Percentiles rank a stretch among this genome's conserved stretches.
phyloP scores from a whole-genome alignment of 2,888 invertebrate genomes.

The Cephonodes hylas region DNA sequence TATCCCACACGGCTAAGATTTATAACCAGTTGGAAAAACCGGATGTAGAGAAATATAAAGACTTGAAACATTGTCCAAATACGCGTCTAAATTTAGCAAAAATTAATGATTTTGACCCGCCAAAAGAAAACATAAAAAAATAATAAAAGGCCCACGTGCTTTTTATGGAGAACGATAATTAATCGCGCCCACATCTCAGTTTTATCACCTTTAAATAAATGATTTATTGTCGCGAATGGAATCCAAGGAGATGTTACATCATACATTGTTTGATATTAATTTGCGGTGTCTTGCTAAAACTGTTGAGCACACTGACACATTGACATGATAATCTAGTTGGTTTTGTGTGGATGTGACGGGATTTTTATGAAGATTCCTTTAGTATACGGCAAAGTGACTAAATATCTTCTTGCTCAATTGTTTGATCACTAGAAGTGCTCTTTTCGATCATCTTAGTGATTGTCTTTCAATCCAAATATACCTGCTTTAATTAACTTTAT shows the following conservation, averaged over 20 bases:
- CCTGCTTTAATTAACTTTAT: too few relatives aligned
- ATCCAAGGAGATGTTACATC: constrained; percentile 4
- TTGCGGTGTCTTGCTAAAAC: background rate
- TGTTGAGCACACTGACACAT: constrained; percentile 17
- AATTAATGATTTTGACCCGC: constrained; percentile 2
- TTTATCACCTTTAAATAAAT: constrained; percentile 1
- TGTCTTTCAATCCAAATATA: too few relatives aligned
- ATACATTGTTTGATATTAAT: constrained; percentile 6
- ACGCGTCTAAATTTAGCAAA: background rate
- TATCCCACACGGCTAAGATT: too few relatives aligned
- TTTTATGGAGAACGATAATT: background rate
- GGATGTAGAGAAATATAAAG: background rate
- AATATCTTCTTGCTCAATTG: background rate
- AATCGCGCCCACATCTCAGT: background rate
- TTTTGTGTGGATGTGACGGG: background rate
- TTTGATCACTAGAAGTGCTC: too few relatives aligned
- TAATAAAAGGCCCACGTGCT: background rate
- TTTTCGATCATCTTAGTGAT: too few relatives aligned
- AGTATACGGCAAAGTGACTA: too few relatives aligned
- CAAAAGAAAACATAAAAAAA: background rate
- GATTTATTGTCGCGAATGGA: background rate
- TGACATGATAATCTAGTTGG: constrained; percentile 9
- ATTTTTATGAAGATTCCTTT: background rate
- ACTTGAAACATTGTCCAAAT: background rate
- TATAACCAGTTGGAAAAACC: too few relatives aligned